Base-by-base conservation (phyloP, 2,113 vertebrate genomes). In the Cygnus atratus region DNA sequence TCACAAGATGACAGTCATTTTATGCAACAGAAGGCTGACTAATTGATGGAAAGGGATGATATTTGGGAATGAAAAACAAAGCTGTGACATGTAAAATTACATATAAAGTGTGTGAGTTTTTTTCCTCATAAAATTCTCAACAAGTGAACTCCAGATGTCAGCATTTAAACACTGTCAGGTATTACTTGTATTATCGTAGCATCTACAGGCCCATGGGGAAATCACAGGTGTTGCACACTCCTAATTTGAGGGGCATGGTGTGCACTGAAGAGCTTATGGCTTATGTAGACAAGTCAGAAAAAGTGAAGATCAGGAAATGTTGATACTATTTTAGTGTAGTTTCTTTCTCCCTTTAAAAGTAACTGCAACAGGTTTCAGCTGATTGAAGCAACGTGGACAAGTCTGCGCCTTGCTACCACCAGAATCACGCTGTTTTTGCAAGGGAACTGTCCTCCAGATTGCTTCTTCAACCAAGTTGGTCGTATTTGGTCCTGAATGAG, bases 111-210 rank as follows among this genome's bases (percentile, higher is more conserved):
- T 29, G 8, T 33, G 48, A 24, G 8, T 43, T 48, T 41, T 18
- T 3, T 77, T 55, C 13, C 16, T 39, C 48, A 46, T 61, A 78
- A 92, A 94, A 43, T 75, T 89, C 90, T 94, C 62, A 79, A 12
- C n/a, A 94, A 92, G 58, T 67, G 73, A 93, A 89, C 66, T 93
- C 87, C 59, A 93, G 88, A 84, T 92, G 88, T 93, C 90, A 96
- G 74, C 84, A 73, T 84, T 97, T 92, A 91, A 95, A 73, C 61
- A 63, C n/a, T 61, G n/a, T 67, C 92, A 88, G 84, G 70, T 92
- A 67, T 43, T 90, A 35, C 50, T 73, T 62, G 14, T 58, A 13
- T 48, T 58, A 41, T 13, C 76, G 77, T 74, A 92, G 37, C 80
- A 87, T 43, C 80, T 73, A 29, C n/a, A 87, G 67, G 61, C 28